These are phyloP conservation scores for Apostichopus californicus DNA, from an alignment of 35 echinoderm and acorn worm species.

Conservation along the genomic window DNA sequence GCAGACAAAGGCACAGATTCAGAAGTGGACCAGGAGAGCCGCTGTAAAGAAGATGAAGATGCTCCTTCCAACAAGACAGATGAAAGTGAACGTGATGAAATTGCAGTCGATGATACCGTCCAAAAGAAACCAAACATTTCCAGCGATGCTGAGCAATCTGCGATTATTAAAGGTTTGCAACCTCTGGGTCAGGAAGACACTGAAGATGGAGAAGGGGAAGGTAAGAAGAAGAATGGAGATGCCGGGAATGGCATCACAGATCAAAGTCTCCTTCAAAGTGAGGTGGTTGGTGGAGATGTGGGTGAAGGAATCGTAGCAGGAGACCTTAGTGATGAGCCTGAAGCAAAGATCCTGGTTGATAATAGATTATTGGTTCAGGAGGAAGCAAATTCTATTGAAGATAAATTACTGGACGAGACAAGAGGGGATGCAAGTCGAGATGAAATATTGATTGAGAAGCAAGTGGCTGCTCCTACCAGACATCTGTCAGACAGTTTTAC, in stretches of 20 bases:
- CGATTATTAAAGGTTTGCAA: too few species aligned
- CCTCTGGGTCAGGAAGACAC: neutral
- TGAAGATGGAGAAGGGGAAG: neutral
- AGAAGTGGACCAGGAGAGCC: neutral
- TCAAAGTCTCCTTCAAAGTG: too few species aligned
- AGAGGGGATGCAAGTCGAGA: too few species aligned
- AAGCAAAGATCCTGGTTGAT: neutral
- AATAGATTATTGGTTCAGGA: too few species aligned
- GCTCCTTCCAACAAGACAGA: neutral
- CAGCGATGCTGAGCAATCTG: too few species aligned
- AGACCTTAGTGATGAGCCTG: neutral
- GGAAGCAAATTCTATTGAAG: too few species aligned
- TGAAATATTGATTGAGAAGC: too few species aligned
- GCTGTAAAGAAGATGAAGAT: neutral
- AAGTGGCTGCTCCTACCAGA: too few species aligned
- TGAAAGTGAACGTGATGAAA: neutral
- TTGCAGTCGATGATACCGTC: neutral
- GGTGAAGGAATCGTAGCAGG: neutral
- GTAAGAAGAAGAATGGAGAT: neutral
- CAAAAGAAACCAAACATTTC: too few species aligned
- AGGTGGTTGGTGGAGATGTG: neutral
- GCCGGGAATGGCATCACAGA: neutral
- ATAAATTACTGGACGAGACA: too few species aligned
- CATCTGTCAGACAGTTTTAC: too few species aligned
- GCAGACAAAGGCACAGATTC: too few species aligned